phyloP scores from a whole-genome alignment of 2,888 invertebrate genomes.

The Fissipunctia ypsillon region DNA sequence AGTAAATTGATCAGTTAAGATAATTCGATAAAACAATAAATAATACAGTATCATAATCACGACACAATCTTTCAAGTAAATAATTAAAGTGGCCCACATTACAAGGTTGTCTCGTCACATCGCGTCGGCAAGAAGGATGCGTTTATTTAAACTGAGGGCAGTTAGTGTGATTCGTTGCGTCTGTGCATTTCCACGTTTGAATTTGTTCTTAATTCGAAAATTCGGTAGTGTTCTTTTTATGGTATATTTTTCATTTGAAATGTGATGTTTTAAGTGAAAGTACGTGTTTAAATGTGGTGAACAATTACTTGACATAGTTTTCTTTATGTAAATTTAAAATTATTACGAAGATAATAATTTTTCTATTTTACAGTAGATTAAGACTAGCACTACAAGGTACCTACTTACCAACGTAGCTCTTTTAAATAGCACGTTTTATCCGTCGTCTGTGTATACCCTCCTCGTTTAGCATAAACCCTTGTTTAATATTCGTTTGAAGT shows the following conservation, averaged over 20 bases:
- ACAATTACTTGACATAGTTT: not conserved
- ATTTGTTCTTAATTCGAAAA: constrained; percentile 64
- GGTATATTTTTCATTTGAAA: not conserved
- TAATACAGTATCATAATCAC: constrained; percentile 22
- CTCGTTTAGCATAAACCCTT: constrained; percentile 40
- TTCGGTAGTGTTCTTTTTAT: constrained; percentile 18
- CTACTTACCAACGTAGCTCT: not conserved
- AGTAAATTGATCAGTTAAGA: constrained; percentile 27
- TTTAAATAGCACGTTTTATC: constrained; percentile 13
- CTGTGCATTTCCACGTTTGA: constrained; percentile 68
- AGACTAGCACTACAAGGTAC: not conserved
- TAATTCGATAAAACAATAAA: constrained; percentile 17
- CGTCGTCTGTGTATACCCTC: not conserved
- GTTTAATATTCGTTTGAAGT: constrained; percentile 59
- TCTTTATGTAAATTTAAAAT: constrained; percentile 1
- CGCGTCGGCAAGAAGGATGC: constrained; percentile 62
- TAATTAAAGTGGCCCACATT: constrained; percentile 61
- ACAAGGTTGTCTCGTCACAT: constrained; percentile 73
- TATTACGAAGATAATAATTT: not conserved
- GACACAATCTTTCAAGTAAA: constrained; percentile 51
- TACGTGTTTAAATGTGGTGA: not conserved
- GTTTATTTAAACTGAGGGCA: constrained; percentile 70
- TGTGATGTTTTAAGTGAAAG: constrained; percentile 20
- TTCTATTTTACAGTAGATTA: not conserved
- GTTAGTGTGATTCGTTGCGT: constrained; percentile 71